Evolutionary conservation across 2,797 vertebrate species (phyloP), one percentile per base, ranked within the genome.

Genomic region (Eulemur mongoz): DNA sequence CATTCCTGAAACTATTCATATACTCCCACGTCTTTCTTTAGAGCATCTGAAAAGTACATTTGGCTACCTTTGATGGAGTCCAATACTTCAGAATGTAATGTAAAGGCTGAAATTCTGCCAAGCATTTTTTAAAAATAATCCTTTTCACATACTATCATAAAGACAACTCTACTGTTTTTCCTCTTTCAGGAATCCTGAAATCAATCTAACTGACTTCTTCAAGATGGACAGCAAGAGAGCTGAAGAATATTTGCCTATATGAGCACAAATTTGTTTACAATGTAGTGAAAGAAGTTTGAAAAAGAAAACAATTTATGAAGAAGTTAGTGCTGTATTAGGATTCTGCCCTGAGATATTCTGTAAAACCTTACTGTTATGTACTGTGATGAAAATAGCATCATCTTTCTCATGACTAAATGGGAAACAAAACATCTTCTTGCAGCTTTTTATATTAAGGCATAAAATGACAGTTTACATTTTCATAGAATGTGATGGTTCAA

Each of bases 401-500:
- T 72, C 73, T 69, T 76, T 78, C 67, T 75, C 23, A 12, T 14
- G 23, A 14, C 57, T 82, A 50, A 95, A 79, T n/a, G 4, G 78
- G 40, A 82, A 93, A 14, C 25, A 92, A 81, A 87, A 35, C 5
- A 65, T 63, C 79, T 85, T 72, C 61, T 72, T 52, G 30, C 9
- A 83, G 59, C 8, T 75, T 95, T 80, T 90, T 70, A 38, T 73
- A 88, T 67, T 38, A 85, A 80, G 14, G 40, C 12, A 59, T 54
- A 89, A 83, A 67, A 67, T 50, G 40, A 35, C n/a, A 82, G 20
- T 91, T 89, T 70, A 89, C 85, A 80, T 18, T 81, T 93, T 90
- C 40, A 78, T 75, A 59, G 27, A 81, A 67, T 79, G 48, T 81
- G 12, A 54, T 63, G 18, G 54, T 32, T 82, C 17, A 87, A 73